phyloP scores from a whole-genome alignment of 2,888 invertebrate genomes.

The Eristalinus sepulchralis region DNA sequence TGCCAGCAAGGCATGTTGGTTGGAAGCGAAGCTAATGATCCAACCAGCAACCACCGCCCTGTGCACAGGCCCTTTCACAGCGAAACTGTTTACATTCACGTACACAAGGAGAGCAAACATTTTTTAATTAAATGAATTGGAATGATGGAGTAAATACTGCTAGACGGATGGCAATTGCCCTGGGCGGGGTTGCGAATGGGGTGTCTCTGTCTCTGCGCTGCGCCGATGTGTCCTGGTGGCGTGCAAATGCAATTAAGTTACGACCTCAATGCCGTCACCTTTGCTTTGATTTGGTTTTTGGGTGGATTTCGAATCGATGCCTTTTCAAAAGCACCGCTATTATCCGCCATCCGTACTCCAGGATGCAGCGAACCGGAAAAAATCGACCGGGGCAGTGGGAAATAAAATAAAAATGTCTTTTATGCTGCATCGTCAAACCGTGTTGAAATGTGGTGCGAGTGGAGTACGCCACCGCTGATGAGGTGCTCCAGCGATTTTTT shows the following conservation, averaged over 20 bases:
- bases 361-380: slow-evolving; percentile 7
- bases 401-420: slow-evolving; percentile 43
- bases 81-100: slow-evolving; percentile 60
- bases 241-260: slow-evolving; percentile 66
- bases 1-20: background rate
- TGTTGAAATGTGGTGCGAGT: slow-evolving; percentile 31
- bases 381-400: background rate
- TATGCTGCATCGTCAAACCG: slow-evolving; percentile 44
- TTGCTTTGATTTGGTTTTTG: slow-evolving; percentile 61
- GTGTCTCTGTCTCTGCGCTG: background rate
- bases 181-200: slow-evolving; percentile 32
- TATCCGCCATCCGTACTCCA: background rate
- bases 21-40: slow-evolving; percentile 54
- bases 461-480: slow-evolving; percentile 20
- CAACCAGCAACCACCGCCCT: slow-evolving; percentile 21
- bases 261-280: slow-evolving; percentile 60
- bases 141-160: slow-evolving; percentile 66
- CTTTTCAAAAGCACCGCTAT: slow-evolving; percentile 31
- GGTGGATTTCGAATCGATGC: slow-evolving; percentile 23
- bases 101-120: slow-evolving; percentile 61
- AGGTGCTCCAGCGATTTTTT: background rate
- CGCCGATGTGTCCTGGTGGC: slow-evolving; percentile 33
- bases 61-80: slow-evolving; percentile 23
- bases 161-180: slow-evolving; percentile 50
- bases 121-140: slow-evolving; percentile 70